Base-by-base conservation (phyloP, 2,888 invertebrate species). In the Platycheirus albimanus region DNA sequence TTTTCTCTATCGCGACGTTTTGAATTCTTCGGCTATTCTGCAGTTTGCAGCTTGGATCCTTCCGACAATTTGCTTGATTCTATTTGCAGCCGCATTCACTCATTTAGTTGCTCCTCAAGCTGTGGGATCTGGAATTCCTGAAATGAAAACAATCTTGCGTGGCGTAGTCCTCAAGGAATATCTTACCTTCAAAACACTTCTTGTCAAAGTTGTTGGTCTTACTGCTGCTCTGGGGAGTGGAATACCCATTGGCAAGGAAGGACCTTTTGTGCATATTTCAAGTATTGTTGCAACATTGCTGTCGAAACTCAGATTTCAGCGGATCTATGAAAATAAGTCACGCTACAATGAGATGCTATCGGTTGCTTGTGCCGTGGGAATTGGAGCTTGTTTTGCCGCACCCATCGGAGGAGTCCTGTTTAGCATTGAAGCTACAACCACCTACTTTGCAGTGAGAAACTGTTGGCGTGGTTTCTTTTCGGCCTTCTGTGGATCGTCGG, bases 401-500 rank as follows among this genome's bases (percentile, higher is more conserved):
- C 99, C 99, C 0, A 97, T 99, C 13, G 98, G 99, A 89, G 98
- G 99, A 87, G 99, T 99, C 0, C 92, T 99, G 64, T 99, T 99
- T 92, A 99, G 99, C 86, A 99, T 99, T 87, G 99, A 99, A 93
- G 99, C 99, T 91, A 99, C 99, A 11, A 98, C 99, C 0, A 98
- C 98, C 0, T 99, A 99, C 90, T 99, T 99, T 91, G 99, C 99
- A 1, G 98, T 99, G 0, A 92, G 99, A 67, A 99, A 99, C 90
- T 99, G 99, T 89, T 99, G 99, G 99, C 92, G 99, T 19, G 99
- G 98, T 0, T 99, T 99, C 91, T 99, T 99, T 90, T 96, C 99
- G 0, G 98, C 99, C 0, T 98, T 99, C 19, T 98, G 98, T 91
- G 98, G 98, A 67, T 99, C 99, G 4, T 96, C 98, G 19, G 96